Evolutionary conservation across 2,113 vertebrate genomes (phyloP).

Genomic region (Myotis brandtii): DNA sequence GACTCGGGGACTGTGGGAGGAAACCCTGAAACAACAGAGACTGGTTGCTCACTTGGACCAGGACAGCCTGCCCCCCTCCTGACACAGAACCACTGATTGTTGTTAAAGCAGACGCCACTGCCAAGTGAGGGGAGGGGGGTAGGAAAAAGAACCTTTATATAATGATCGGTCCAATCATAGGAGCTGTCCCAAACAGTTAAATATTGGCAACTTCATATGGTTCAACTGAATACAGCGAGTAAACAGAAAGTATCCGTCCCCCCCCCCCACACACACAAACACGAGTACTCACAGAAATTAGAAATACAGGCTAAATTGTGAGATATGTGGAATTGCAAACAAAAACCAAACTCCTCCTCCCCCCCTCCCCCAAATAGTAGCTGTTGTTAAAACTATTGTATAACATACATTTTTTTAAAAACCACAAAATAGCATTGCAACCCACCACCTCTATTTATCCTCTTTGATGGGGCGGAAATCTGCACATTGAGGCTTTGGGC

Average conservation of each 20-base stretch:
- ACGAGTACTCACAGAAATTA: neutral
- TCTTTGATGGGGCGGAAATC: neutral
- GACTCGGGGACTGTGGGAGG: neutral
- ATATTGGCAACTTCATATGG: neutral
- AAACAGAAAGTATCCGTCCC: neutral
- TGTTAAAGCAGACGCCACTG: neutral
- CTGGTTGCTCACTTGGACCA: conserved; percentile 19
- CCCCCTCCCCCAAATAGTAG: neutral
- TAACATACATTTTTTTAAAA: neutral
- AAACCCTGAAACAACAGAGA: conserved; percentile 69
- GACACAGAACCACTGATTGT: neutral
- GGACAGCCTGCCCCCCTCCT: neutral
- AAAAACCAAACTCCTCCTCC: neutral
- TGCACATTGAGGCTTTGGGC: neutral
- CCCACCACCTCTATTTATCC: neutral
- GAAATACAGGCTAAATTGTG: neutral
- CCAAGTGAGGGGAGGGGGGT: neutral
- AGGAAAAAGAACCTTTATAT: neutral
- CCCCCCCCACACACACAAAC: neutral
- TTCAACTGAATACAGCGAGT: neutral
- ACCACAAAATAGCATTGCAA: neutral
- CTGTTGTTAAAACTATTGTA: neutral
- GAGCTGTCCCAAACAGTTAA: neutral
- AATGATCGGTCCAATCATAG: neutral
- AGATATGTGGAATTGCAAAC: neutral